Evolutionary conservation across 2,113 vertebrate species (phyloP).

Genomic region (Xiphophorus maculatus): DNA sequence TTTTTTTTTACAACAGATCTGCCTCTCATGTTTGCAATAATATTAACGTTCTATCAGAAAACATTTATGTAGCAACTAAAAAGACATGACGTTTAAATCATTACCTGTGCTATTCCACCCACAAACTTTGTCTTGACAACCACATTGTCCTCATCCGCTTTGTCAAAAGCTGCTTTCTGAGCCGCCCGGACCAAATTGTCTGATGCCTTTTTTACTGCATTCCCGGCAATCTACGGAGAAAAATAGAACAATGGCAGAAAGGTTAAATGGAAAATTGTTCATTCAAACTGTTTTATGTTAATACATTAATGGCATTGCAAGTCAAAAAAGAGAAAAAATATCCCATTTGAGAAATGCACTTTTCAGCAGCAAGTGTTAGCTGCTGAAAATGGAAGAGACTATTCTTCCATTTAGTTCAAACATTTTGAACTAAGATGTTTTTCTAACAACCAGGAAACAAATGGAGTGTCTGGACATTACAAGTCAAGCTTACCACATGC

Average conservation of each 20-base stretch:
- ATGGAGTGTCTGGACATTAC: background rate
- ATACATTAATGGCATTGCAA: background rate
- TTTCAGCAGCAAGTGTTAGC: background rate
- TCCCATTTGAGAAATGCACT: no score
- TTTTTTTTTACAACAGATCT: no score
- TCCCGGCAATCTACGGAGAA: constrained; percentile 87
- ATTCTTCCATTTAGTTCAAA: background rate
- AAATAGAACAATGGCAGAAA: background rate
- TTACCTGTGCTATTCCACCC: constrained; percentile 97
- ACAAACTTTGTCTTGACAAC: constrained; percentile 99
- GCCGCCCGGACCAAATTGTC: constrained; percentile 96
- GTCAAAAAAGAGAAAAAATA: background rate
- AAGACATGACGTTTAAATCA: constrained; percentile 8
- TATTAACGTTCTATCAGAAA: background rate
- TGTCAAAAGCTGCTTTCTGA: constrained; percentile 96
- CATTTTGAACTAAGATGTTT: background rate
- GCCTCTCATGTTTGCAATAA: background rate
- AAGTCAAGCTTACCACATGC: background rate
- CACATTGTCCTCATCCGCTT: constrained; percentile 91
- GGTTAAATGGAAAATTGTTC: background rate
- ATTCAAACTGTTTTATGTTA: background rate
- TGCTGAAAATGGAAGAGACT: background rate
- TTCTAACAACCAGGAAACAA: background rate
- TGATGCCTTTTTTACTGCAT: constrained; percentile 96
- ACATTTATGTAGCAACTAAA: background rate